Conservation (phyloP, 2,113 vertebrate species). For the Xenotilapia longispinis region DNA sequence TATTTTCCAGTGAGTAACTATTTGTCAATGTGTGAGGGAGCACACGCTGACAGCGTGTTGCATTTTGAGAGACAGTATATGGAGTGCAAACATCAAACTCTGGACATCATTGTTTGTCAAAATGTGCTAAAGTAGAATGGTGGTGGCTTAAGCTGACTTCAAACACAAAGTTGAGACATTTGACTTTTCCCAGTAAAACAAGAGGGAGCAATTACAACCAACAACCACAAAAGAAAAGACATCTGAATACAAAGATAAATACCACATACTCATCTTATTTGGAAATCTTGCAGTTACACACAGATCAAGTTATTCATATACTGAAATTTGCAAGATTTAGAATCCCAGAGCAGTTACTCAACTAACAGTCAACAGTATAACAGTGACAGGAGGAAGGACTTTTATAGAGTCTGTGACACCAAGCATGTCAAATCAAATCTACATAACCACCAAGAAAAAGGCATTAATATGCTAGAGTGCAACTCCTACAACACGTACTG, state of each 20-base stretch:
- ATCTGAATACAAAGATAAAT: neutral
- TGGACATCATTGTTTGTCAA: neutral
- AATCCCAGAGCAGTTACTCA: neutral
- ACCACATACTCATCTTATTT: neutral
- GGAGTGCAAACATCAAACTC: neutral
- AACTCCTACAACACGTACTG: neutral
- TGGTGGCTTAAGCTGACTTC: accelerated
- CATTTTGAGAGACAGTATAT: neutral
- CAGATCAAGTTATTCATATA: neutral
- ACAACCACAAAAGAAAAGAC: neutral
- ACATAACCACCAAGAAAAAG: neutral
- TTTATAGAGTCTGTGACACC: neutral
- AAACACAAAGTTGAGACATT: neutral
- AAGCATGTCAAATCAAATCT: neutral
- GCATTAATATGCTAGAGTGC: neutral
- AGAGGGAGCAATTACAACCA: neutral
- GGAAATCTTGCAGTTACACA: neutral
- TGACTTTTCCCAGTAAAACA: neutral
- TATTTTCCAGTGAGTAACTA: neutral
- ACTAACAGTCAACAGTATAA: neutral
- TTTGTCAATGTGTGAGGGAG: neutral
- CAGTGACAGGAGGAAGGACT: neutral
- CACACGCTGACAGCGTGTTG: neutral
- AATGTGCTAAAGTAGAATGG: neutral
- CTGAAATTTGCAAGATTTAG: neutral